Conservation (phyloP, 2,113 vertebrate genomes). For the Paradoxurus hermaphroditus region DNA sequence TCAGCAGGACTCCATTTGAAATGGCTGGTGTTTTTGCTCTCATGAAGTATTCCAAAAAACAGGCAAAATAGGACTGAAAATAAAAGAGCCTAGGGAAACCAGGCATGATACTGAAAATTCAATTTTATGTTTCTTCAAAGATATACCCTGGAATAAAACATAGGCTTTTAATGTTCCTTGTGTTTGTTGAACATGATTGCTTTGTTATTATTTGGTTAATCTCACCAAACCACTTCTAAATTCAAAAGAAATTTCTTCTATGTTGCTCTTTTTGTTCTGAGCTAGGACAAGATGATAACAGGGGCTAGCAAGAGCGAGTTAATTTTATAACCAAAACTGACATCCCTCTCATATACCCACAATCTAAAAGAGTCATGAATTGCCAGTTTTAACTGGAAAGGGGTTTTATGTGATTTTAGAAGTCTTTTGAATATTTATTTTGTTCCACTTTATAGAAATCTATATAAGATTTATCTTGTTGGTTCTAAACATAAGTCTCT, state of each 20-base stretch:
- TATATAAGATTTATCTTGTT: constrained; percentile 83
- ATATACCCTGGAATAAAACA: background rate
- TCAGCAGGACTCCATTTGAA: background rate
- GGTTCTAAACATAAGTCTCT: constrained; percentile 80
- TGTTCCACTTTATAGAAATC: constrained; percentile 82
- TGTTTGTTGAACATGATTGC: background rate
- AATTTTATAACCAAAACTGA: constrained; percentile 73
- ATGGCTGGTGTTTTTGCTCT: background rate
- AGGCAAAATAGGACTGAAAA: background rate
- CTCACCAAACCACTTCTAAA: background rate
- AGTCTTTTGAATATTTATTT: constrained; percentile 84
- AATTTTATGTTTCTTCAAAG: background rate
- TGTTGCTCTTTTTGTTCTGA: background rate
- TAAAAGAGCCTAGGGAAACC: background rate
- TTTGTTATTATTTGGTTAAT: background rate
- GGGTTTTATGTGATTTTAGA: constrained; percentile 75
- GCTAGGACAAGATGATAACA: constrained; percentile 62
- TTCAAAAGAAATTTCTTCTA: background rate
- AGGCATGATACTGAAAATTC: background rate
- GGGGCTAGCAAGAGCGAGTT: constrained; percentile 71
- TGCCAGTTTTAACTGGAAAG: constrained; percentile 81
- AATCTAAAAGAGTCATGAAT: constrained; percentile 79
- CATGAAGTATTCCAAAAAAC: constrained; percentile 29
- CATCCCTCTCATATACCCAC: constrained; percentile 61
- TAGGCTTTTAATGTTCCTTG: background rate